phyloP scores from a whole-genome alignment of 2,113 vertebrate species.

The Platycercus adscitus region DNA sequence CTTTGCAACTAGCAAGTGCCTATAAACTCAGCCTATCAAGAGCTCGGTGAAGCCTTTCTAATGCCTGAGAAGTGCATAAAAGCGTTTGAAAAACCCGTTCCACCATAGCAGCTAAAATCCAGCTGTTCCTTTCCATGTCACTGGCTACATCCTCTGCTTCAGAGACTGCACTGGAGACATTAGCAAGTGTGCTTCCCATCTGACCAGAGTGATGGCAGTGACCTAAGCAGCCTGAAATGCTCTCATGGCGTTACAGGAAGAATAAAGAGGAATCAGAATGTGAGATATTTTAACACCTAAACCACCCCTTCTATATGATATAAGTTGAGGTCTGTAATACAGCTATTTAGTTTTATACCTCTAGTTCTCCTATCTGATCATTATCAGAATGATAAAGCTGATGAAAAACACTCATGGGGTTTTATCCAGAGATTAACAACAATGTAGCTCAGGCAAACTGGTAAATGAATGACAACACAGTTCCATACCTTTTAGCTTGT shows the following conservation, averaged over 20 bases:
- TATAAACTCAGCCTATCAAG: not conserved
- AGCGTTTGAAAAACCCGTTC: not conserved
- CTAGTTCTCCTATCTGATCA: not conserved
- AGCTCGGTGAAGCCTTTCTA: not conserved
- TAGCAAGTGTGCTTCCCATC: accelerated
- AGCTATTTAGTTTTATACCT: not conserved
- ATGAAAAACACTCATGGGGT: not conserved
- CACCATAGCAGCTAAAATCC: accelerated
- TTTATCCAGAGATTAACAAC: not conserved
- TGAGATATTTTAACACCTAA: not conserved
- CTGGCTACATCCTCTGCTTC: not conserved
- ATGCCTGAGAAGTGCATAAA: not conserved
- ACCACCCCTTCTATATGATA: not conserved
- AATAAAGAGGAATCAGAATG: not conserved
- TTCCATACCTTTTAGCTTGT: not conserved
- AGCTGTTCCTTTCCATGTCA: not conserved
- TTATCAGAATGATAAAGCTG: not conserved
- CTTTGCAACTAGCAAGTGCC: not conserved
- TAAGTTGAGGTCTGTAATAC: not conserved
- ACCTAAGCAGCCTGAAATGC: not conserved
- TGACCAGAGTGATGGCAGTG: accelerated
- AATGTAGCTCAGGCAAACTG: not conserved
- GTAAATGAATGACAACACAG: not conserved
- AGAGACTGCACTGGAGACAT: accelerated
- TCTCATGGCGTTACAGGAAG: not conserved